Conservation (phyloP, 2,113 vertebrate species). For the Peucedramus taeniatus region DNA sequence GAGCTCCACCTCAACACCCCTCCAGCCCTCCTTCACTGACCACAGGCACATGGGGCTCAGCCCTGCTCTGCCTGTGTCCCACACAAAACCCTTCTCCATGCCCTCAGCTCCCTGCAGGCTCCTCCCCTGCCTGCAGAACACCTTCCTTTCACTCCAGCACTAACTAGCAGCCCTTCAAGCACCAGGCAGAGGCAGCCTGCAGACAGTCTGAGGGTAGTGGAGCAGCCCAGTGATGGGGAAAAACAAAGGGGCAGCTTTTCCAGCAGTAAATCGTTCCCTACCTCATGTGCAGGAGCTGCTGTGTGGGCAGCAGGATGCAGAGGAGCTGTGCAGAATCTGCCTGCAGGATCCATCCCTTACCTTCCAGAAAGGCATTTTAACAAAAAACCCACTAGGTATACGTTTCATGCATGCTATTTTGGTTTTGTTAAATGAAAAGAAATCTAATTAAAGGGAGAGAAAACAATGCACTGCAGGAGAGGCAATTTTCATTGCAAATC, state of each 20-base stretch:
- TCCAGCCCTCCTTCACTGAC: neutral
- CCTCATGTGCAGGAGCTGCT: neutral
- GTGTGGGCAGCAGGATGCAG: neutral
- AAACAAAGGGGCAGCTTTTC: neutral
- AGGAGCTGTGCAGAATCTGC: neutral
- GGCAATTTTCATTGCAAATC: neutral
- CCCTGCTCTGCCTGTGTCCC: neutral
- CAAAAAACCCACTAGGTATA: neutral
- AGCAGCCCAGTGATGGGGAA: neutral
- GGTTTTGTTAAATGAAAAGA: neutral
- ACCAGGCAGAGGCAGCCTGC: neutral
- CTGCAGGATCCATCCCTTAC: neutral
- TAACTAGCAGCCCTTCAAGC: neutral
- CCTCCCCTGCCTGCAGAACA: accelerated
- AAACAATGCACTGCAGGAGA: neutral
- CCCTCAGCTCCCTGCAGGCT: accelerated
- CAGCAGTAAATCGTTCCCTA: neutral
- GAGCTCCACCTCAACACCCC: neutral
- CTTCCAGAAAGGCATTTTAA: neutral
- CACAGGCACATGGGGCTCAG: accelerated
- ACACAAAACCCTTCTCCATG: neutral
- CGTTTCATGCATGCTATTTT: neutral
- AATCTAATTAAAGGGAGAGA: neutral
- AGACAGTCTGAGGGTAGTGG: neutral
- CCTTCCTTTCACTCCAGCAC: neutral